Evolutionary conservation across 2,888 invertebrate species (phyloP).

Genomic region (Horisme vitalbata): DNA sequence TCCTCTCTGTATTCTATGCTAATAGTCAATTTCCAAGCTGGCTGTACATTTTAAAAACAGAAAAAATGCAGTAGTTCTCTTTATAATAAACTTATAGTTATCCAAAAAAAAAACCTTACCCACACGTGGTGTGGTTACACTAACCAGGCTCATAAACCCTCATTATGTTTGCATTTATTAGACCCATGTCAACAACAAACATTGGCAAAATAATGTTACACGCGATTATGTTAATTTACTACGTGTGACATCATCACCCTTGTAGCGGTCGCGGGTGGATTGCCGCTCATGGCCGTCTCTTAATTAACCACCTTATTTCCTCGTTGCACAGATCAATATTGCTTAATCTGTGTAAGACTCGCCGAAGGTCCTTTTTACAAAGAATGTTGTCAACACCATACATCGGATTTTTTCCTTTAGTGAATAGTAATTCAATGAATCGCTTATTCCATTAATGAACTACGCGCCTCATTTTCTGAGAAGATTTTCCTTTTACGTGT

Average conservation of each 20-base stretch:
- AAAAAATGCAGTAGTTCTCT: too few relatives aligned
- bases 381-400: constrained; percentile 16
- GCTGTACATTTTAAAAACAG: too few relatives aligned
- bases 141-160: constrained; percentile 8
- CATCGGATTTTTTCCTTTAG: constrained; percentile 11
- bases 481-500: constrained; percentile 16
- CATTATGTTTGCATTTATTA: constrained; percentile 31
- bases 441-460: constrained; percentile 10
- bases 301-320: constrained; percentile 11
- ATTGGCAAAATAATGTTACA: constrained; percentile 30
- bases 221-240: constrained; percentile 64
- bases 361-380: constrained; percentile 12
- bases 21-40: too few relatives aligned
- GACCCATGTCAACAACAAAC: constrained; percentile 30
- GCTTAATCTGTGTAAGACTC: constrained; percentile 4
- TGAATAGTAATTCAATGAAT: constrained; percentile 4
- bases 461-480: constrained; percentile 12
- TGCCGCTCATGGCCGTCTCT: constrained; percentile 6
- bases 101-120: too few relatives aligned
- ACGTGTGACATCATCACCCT: constrained; percentile 65
- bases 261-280: constrained; percentile 22
- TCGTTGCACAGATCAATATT: constrained; percentile 18
- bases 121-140: too few relatives aligned
- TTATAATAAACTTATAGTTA: too few relatives aligned
- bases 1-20: too few relatives aligned